phyloP scores from a whole-genome alignment of 2,797 vertebrate species.

The Crocodylus rhombifer region DNA sequence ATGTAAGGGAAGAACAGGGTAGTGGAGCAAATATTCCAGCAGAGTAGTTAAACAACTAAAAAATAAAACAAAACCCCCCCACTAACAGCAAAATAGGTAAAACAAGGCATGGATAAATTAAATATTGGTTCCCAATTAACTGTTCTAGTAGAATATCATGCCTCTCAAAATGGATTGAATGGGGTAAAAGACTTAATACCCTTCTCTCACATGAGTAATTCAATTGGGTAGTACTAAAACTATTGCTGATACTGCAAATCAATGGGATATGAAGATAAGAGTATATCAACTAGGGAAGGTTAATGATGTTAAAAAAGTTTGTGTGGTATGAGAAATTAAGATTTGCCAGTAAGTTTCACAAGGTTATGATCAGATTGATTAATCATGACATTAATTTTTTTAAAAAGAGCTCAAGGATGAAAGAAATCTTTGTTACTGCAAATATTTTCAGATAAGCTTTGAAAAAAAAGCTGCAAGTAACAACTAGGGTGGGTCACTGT shows the following conservation, averaged over 20 bases:
- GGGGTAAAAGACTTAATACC: background rate
- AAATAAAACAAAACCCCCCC: background rate
- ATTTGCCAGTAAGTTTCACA: constrained; percentile 18
- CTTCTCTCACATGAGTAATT: constrained; percentile 24
- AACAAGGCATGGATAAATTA: background rate
- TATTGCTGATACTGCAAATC: constrained; percentile 14
- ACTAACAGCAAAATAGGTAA: background rate
- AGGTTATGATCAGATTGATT: constrained; percentile 56
- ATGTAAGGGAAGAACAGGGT: background rate
- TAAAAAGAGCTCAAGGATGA: constrained; percentile 31
- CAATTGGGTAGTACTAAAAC: background rate
- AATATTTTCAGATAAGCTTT: constrained; percentile 60
- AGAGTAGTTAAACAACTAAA: background rate
- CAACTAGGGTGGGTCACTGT: constrained; percentile 10
- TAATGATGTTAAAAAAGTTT: background rate
- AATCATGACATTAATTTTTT: constrained; percentile 57
- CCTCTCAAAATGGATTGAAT: background rate
- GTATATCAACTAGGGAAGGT: constrained; percentile 22
- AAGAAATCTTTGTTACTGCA: constrained; percentile 42
- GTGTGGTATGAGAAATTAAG: background rate
- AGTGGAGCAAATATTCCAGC: background rate
- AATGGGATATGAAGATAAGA: constrained; percentile 1
- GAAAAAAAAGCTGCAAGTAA: constrained; percentile 38
- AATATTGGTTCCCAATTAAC: background rate
- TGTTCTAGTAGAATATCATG: background rate